Base-by-base conservation (phyloP, 2,888 invertebrate genomes). In the Lasioglossum figueresi region DNA sequence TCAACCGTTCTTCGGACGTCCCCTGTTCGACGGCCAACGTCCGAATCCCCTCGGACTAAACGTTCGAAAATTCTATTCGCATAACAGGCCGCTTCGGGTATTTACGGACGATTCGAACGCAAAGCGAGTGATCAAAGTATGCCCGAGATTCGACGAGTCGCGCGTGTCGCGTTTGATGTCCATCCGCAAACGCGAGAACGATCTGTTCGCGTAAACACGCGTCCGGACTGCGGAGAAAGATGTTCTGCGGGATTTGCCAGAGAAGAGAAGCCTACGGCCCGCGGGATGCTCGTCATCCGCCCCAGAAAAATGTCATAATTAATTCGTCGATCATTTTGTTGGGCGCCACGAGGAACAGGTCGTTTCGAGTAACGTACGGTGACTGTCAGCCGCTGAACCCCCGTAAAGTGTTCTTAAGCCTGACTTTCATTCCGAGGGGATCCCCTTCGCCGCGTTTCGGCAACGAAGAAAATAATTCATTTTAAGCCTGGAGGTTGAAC, bases 391-490 rank as follows among this genome's bases (percentile, higher is more conserved):
- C 68, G 23, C 23, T 37, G 37, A 68, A 68, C 37, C 68, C 34
- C 37, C 37, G 68, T 68, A 68, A 68, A 68, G 23, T 37, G 68
- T 68, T 23, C 68, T 68, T 37, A 27, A 68, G 68, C 68, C 68
- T 4, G 12, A 68, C 68, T 68, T 23, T 37, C 68, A 66, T 66
- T 34, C 66, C 34, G 37, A 68, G 68, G 37, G 66, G 68, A 68
- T 66, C 73, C 83, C 71, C 37, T 10, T 23, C 37, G 34, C 37
- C 37, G 68, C 68, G 68, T 68, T 68, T 68, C 68, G 37, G 37
- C 68, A 37, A 34, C 23, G 37, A 37, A 68, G 23, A 68, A 68
- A 68, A 68, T 68, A 68, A 37, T 37, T 68, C 68, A 68, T 68
- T 68, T 68, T 68, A 68, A 68, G 68, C 68, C 68, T 37, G 37